Percentiles rank a stretch among this genome's conserved stretches.
Evolutionary conservation across 2,888 invertebrate species (phyloP).

Genomic region (Caenorhabditis sp.): DNA sequence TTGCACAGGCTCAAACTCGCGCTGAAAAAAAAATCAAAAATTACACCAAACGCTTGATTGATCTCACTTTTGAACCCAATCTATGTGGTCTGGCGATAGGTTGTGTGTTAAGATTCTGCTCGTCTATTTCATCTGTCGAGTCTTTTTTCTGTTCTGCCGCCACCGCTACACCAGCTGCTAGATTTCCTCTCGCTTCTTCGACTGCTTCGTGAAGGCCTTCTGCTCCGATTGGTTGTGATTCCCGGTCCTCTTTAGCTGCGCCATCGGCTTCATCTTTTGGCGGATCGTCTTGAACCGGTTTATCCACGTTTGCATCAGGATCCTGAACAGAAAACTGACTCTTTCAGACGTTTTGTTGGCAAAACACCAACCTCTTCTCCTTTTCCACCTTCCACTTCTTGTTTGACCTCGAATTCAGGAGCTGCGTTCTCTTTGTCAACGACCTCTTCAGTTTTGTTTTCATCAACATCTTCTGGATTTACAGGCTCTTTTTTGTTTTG

Average conservation of each 20-base stretch:
- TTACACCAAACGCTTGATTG: no score
- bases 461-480: not conserved
- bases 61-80: constrained; percentile 19
- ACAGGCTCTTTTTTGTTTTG: constrained; percentile 12
- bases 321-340: constrained; percentile 6
- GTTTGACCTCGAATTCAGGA: constrained; percentile 36
- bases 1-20: not conserved
- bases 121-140: constrained; percentile 24
- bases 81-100: constrained; percentile 23
- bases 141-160: constrained; percentile 26
- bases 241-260: constrained; percentile 40
- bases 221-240: constrained; percentile 30
- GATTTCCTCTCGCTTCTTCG: constrained; percentile 39
- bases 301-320: constrained; percentile 41
- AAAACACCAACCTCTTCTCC: constrained; percentile 33
- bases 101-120: constrained; percentile 29
- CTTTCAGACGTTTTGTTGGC: no score
- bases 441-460: constrained; percentile 1
- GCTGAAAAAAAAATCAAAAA: not conserved
- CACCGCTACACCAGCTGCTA: constrained; percentile 21
- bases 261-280: constrained; percentile 44
- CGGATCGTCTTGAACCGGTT: constrained; percentile 34
- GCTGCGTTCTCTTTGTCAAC: constrained; percentile 36
- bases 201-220: constrained; percentile 41
- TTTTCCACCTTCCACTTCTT: constrained; percentile 43